Percentiles rank a stretch among this genome's conserved stretches.
Conservation (phyloP, 2,888 invertebrate species). For the Volucella inanis region DNA sequence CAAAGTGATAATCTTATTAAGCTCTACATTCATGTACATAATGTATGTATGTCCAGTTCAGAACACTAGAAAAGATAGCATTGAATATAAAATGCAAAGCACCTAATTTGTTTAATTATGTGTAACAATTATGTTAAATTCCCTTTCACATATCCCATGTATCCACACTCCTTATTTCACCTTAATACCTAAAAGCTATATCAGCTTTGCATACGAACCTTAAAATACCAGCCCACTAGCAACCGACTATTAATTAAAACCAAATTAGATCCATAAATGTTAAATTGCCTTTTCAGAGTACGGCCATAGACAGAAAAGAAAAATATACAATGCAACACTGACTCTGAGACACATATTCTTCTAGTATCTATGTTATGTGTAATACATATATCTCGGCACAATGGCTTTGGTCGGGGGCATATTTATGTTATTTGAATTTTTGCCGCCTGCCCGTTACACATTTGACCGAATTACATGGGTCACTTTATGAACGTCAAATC, state of each 20-base stretch:
- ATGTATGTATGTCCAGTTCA: too few relatives aligned
- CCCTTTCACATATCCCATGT: slow-evolving; percentile 27
- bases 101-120: slow-evolving; percentile 6
- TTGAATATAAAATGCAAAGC: background rate
- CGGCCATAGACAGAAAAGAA: background rate
- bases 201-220: slow-evolving; percentile 1
- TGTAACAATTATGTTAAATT: slow-evolving; percentile 13
- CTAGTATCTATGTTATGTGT: background rate
- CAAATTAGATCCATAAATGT: slow-evolving; percentile 35
- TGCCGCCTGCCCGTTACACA: slow-evolving; percentile 51
- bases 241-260: slow-evolving; percentile 65
- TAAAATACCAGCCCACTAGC: slow-evolving; percentile 25
- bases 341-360: slow-evolving; percentile 27
- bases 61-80: too few relatives aligned
- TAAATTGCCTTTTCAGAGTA: slow-evolving; percentile 4
- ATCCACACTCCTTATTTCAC: slow-evolving; percentile 11
- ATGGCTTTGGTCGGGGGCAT: slow-evolving; percentile 10
- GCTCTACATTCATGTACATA: too few relatives aligned
- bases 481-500: slow-evolving; percentile 9
- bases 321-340: background rate
- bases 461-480: slow-evolving; percentile 54
- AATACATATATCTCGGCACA: background rate
- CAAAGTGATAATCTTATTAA: too few relatives aligned
- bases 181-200: slow-evolving; percentile 3
- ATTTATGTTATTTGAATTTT: slow-evolving; percentile 50